These are phyloP conservation scores for Pseudomugil gertrudae DNA, from an alignment of 2,797 vertebrate species.

Conservation along the genomic window DNA sequence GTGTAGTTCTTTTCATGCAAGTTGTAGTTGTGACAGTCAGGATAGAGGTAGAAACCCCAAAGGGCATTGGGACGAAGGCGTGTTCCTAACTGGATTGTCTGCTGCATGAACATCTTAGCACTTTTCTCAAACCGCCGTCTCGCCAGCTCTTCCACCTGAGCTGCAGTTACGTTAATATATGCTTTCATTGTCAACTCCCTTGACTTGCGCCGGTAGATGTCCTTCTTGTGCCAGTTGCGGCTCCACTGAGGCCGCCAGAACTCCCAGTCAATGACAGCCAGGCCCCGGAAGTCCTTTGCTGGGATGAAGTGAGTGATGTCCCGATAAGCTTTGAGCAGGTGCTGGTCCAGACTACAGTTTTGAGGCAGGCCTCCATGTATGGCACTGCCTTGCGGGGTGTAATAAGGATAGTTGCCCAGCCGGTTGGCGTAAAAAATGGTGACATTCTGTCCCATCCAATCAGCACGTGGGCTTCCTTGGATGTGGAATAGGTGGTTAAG, in stretches of 20 bases:
- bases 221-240: constrained; percentile 83
- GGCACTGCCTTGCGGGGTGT: constrained; percentile 70
- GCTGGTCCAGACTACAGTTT: constrained; percentile 83
- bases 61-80: constrained; percentile 80
- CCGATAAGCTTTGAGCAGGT: constrained; percentile 79
- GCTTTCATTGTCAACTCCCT: constrained; percentile 75
- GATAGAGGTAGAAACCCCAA: constrained; percentile 88
- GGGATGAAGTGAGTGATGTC: constrained; percentile 84
- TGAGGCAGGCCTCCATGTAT: constrained; percentile 84
- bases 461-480: constrained; percentile 80
- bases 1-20: constrained; percentile 79
- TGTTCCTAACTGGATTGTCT: constrained; percentile 82
- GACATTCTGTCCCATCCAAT: constrained; percentile 85
- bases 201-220: constrained; percentile 80
- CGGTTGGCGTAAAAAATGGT: constrained; percentile 89
- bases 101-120: constrained; percentile 83
- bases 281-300: constrained; percentile 80
- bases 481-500: constrained; percentile 81
- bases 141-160: constrained; percentile 78
- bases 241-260: constrained; percentile 85
- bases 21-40: constrained; percentile 88
- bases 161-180: constrained; percentile 77
- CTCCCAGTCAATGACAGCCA: constrained; percentile 85
- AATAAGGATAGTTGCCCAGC: constrained; percentile 85
- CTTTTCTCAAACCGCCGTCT: constrained; percentile 84